Evolutionary conservation across 2,113 vertebrate species (phyloP), one percentile per base, ranked within the genome.

Genomic region (Myxocyprinus asiaticus): DNA sequence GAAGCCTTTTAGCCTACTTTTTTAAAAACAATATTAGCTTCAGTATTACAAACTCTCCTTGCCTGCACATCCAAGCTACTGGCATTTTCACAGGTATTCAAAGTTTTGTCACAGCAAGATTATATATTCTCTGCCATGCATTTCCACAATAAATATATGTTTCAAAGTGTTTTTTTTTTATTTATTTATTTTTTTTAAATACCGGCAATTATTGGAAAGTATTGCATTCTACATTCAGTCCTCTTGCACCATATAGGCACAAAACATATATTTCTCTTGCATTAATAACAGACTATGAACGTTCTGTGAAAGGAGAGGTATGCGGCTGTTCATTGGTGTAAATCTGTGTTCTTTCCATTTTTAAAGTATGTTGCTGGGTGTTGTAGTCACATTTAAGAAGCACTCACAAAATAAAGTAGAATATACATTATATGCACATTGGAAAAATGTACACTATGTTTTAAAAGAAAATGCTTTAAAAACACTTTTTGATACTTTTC

Each of bases 1-100:
- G 67, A 53, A 42, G 22, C 58, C 64, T 59, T 67, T 58, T n/a
- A 59, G 15, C 65, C 55, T 44, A 10, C 61, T 79, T 65, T 6
- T 55, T 10, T 14, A 71, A 62, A 70, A 70, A 44, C 17, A 66
- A 14, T 17, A 15, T 14, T 4, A 51, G 67, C 47, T 50, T 33
- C 14, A 47, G 42, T n/a, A 51, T 22, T 58, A 58, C 55, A n/a
- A 58, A 58, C 55, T 58, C 3, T 33, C 22, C 22, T 33, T 33
- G 12, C 4, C 50, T 53, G 58, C 67, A 51, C 14, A n/a, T 71
- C 45, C 9, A 59, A 72, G 4, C 43, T 47, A 15, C n/a, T 72
- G n/a, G 5, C 69, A 15, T 15, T 59, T 70, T 56, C 50, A 58
- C 50, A 56, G 47, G 51, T 58, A 58, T 48, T 33, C 47, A 42